Percentiles rank a stretch among this genome's conserved stretches.
Conservation (phyloP, 2,113 vertebrate species). For the Halcyon malimbica region DNA sequence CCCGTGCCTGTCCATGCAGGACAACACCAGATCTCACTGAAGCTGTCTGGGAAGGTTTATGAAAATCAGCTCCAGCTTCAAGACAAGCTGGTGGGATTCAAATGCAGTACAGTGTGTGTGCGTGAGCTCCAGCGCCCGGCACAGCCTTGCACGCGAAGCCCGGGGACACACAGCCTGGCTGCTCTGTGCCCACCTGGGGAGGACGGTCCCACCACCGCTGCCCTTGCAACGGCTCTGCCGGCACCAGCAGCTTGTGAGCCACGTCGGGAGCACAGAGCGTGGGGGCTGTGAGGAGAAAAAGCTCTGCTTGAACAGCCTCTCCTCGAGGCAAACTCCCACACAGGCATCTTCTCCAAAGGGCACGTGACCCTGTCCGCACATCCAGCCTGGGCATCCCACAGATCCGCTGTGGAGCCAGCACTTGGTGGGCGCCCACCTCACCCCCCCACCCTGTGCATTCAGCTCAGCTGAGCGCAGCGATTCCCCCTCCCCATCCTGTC, state of each 20-base stretch:
- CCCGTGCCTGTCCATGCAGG: neutral
- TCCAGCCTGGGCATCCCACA: neutral
- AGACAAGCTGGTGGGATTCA: neutral
- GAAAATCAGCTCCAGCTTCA: neutral
- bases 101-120: neutral
- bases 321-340: neutral
- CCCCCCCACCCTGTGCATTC: too few relatives aligned
- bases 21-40: neutral
- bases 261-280: rapidly evolving
- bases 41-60: neutral
- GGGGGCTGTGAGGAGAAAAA: neutral
- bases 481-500: neutral
- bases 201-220: rapidly evolving
- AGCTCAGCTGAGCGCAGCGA: neutral
- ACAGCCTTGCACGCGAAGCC: neutral
- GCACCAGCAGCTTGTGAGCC: neutral
- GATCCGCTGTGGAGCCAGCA: rapidly evolving
- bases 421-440: neutral
- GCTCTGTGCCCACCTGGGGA: neutral
- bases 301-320: neutral
- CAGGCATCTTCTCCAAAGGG: neutral
- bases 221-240: neutral
- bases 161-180: neutral
- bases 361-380: neutral
- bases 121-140: neutral